Conservation (phyloP, 2,888 invertebrate species). For the Diplolepis rosae region DNA sequence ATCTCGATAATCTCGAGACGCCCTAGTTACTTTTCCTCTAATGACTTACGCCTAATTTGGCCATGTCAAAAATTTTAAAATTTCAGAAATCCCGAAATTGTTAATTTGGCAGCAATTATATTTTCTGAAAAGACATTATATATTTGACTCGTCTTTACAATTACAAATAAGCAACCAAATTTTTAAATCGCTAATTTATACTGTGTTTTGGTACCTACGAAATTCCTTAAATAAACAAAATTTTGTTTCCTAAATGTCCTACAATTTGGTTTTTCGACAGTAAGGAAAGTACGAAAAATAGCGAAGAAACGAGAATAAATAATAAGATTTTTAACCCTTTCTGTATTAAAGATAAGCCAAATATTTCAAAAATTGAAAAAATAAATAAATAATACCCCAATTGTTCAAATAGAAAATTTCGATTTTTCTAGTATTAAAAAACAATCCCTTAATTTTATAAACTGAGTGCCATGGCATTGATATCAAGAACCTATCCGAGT, state of each 20-base stretch:
- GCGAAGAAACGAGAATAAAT: background rate
- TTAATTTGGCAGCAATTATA: background rate
- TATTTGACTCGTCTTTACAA: background rate
- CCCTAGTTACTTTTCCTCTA: constrained; percentile 41
- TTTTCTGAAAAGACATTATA: background rate
- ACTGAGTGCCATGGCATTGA: background rate
- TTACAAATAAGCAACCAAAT: background rate
- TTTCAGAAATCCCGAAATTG: background rate
- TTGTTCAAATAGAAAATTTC: background rate
- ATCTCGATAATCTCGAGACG: constrained; percentile 54
- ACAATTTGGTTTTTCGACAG: background rate
- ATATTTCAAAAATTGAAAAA: too few species aligned
- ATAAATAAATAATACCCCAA: too few species aligned
- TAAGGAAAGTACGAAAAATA: background rate
- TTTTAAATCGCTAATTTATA: background rate
- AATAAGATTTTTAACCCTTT: background rate
- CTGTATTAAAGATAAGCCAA: too few species aligned
- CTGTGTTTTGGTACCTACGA: background rate
- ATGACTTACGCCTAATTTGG: background rate
- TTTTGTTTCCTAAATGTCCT: background rate
- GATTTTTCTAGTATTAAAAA: background rate
- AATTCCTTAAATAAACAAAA: background rate
- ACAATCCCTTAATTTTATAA: background rate
- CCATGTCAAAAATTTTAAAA: background rate
- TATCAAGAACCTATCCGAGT: background rate